phyloP scores from a whole-genome alignment of 2,888 invertebrate species.

The Drosophila anomalata region DNA sequence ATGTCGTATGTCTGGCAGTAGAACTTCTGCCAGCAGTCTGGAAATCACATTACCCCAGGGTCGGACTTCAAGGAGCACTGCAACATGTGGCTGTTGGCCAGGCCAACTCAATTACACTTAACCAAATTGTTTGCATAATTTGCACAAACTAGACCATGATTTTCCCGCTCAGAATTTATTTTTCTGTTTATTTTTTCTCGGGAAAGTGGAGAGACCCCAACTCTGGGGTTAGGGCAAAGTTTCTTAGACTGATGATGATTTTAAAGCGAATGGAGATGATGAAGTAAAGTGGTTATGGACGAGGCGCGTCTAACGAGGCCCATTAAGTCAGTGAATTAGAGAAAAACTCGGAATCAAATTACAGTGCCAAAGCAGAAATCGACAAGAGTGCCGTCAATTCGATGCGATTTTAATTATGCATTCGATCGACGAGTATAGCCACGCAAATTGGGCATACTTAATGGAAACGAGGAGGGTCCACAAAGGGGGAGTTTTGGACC shows the following conservation, averaged over 20 bases:
- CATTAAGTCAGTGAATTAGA: conserved; percentile 39
- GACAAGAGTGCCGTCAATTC: conserved; percentile 49
- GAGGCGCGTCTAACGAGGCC: conserved; percentile 60
- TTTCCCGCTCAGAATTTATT: conserved; percentile 6
- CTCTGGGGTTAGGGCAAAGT: conserved; percentile 12
- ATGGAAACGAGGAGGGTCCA: conserved; percentile 1
- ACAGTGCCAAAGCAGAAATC: conserved; percentile 44
- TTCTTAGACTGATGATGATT: conserved; percentile 16
- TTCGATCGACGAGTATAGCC: conserved; percentile 33
- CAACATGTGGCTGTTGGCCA: conserved; percentile 34
- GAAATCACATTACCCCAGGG: conserved; percentile 32
- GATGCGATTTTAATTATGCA: conserved; percentile 62
- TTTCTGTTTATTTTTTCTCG: not conserved
- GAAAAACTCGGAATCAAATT: conserved; percentile 46
- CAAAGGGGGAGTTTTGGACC: not conserved
- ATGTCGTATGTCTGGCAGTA: conserved; percentile 12
- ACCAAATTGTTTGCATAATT: conserved; percentile 38
- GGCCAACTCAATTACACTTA: conserved; percentile 39
- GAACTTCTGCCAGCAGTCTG: conserved; percentile 32
- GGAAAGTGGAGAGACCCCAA: conserved; percentile 4
- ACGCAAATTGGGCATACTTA: conserved; percentile 30
- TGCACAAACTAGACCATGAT: conserved; percentile 32
- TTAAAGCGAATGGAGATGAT: conserved; percentile 24
- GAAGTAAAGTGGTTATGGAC: conserved; percentile 23
- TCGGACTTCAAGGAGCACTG: conserved; percentile 5